Percentiles rank a stretch among this genome's conserved stretches.
Evolutionary conservation across 1,140 invertebrate species (phyloP).

Genomic region (Adoxophyes honmai): DNA sequence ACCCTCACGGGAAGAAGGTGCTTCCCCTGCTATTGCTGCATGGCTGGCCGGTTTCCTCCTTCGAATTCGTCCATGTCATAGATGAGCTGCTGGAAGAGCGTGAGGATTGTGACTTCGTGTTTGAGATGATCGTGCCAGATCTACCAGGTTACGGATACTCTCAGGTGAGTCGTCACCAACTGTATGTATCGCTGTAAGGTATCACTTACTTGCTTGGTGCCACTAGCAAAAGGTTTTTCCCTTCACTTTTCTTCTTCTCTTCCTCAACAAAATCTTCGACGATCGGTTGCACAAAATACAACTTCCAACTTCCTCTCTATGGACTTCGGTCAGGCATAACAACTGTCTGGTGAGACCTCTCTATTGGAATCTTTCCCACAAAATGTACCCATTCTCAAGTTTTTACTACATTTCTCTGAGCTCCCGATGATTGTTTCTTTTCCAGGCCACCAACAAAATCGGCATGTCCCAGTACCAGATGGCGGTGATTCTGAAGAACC

Average conservation of each 20-base stretch:
- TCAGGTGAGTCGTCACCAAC: too few species aligned
- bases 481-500: constrained; percentile 12
- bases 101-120: neutral
- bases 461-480: constrained; percentile 10
- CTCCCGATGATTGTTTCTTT: too few species aligned
- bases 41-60: neutral
- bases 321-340: too few species aligned
- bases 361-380: too few species aligned
- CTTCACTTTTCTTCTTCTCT: too few species aligned
- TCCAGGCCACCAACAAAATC: neutral
- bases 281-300: too few species aligned
- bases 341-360: too few species aligned
- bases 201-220: too few species aligned
- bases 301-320: too few species aligned
- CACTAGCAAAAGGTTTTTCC: too few species aligned
- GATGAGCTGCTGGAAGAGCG: neutral
- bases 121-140: constrained; percentile 9
- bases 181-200: too few species aligned
- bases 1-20: neutral
- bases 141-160: constrained; percentile 12
- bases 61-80: constrained; percentile 1
- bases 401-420: neutral
- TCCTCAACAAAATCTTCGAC: neutral
- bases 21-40: constrained; percentile 1
- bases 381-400: too few species aligned